Conservation (phyloP, 1,140 invertebrate species). For the Drosophila pallidifrons region DNA sequence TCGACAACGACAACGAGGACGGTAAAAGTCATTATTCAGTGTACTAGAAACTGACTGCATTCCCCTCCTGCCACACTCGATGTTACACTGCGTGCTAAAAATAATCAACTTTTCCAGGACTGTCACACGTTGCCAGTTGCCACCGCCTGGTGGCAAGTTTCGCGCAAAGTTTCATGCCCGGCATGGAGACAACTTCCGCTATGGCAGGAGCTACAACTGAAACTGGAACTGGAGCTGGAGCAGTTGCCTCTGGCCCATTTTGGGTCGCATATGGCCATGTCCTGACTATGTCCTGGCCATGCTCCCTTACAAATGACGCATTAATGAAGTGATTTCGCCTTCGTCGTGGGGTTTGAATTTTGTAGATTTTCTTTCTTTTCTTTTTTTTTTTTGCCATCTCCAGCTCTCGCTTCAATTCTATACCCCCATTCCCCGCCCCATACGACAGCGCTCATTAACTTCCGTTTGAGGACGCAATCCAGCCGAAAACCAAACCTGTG, state of each 20-base stretch:
- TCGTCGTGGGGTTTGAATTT: slow-evolving; percentile 54
- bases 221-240: background rate
- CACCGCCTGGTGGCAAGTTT: slow-evolving; percentile 70
- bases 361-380: slow-evolving; percentile 34
- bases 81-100: slow-evolving; percentile 63
- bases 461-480: slow-evolving; percentile 59
- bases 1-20: slow-evolving; percentile 47
- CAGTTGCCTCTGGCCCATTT: slow-evolving; percentile 58
- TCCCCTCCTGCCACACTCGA: background rate
- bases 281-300: slow-evolving; percentile 50
- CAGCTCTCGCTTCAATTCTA: background rate
- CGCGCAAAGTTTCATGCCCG: slow-evolving; percentile 65
- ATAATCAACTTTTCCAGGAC: slow-evolving; percentile 82
- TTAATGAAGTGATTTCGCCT: slow-evolving; percentile 79
- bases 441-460: slow-evolving; percentile 69
- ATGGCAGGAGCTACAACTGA: slow-evolving; percentile 4
- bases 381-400: slow-evolving; percentile 11
- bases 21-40: slow-evolving; percentile 82
- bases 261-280: slow-evolving; percentile 66
- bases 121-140: slow-evolving; percentile 68
- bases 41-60: slow-evolving; percentile 65
- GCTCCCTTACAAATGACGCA: slow-evolving; percentile 76
- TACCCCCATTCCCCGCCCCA: background rate
- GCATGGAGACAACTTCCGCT: slow-evolving; percentile 74
- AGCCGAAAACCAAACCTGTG: slow-evolving; percentile 14